These are phyloP conservation scores for Daboia siamensis DNA, from an alignment of 2,113 vertebrate genomes.

Conservation along the genomic window DNA sequence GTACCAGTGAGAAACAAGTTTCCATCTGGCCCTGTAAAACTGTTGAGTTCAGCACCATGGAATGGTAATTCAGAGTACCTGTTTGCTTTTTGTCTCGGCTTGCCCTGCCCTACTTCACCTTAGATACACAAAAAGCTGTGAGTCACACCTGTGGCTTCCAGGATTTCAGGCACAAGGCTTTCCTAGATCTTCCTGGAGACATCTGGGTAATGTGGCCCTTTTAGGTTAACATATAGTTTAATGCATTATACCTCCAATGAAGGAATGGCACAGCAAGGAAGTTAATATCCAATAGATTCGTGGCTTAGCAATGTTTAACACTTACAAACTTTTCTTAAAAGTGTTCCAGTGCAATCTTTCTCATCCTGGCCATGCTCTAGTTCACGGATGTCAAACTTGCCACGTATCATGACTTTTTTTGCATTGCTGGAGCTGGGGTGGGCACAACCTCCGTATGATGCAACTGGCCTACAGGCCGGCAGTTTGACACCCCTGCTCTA, in stretches of 20 bases:
- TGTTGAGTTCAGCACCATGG: background rate
- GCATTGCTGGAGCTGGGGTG: too few species aligned
- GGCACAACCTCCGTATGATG: accelerated
- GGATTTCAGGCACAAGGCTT: background rate
- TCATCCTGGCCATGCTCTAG: background rate
- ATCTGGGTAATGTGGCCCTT: background rate
- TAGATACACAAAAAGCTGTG: background rate
- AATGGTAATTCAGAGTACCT: background rate
- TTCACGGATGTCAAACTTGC: too few species aligned
- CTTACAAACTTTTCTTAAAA: background rate
- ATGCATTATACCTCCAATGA: background rate
- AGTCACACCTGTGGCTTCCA: background rate
- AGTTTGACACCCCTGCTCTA: background rate
- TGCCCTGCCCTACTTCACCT: background rate
- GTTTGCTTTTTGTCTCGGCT: background rate
- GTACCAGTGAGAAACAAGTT: background rate
- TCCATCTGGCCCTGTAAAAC: background rate
- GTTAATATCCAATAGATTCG: background rate
- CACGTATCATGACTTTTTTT: too few species aligned
- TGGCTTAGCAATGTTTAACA: background rate
- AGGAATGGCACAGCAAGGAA: background rate
- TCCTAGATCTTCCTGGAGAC: background rate
- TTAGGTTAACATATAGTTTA: background rate
- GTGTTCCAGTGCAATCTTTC: background rate
- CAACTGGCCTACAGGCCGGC: too few species aligned